phyloP scores from a whole-genome alignment of 2,888 invertebrate genomes.

The Deilephila elpenor region DNA sequence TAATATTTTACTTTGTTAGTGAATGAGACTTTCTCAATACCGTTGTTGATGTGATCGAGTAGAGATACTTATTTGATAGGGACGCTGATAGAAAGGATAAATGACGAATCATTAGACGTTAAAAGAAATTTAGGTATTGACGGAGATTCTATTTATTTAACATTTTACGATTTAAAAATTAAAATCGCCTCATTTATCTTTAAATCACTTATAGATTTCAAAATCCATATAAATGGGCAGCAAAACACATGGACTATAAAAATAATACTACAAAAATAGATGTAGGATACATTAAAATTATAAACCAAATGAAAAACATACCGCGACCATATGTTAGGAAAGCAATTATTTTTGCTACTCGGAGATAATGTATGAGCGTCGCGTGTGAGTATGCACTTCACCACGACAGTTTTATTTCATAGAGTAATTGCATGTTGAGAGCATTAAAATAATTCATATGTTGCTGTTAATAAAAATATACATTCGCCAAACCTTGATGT shows the following conservation, averaged over 20 bases:
- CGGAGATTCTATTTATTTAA: too few species aligned
- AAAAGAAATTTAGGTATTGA: too few species aligned
- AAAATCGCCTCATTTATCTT: too few species aligned
- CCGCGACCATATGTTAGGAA: constrained; percentile 10
- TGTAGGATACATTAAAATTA: background rate
- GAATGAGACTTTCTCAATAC: background rate
- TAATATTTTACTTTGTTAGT: too few species aligned
- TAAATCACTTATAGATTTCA: too few species aligned
- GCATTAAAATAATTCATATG: constrained; percentile 13
- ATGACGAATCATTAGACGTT: too few species aligned
- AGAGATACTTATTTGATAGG: too few species aligned
- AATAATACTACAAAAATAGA: background rate
- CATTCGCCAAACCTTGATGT: constrained; percentile 3
- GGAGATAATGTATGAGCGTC: constrained; percentile 24
- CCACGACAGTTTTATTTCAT: constrained; percentile 20
- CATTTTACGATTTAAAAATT: too few species aligned
- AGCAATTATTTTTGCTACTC: constrained; percentile 21
- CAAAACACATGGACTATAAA: background rate
- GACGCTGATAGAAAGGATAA: too few species aligned
- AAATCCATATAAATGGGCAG: background rate
- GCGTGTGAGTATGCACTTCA: constrained; percentile 22
- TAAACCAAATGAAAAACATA: background rate
- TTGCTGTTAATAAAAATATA: constrained; percentile 7
- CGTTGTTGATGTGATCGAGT: too few species aligned
- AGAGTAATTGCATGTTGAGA: constrained; percentile 25